Percentiles rank a stretch among this genome's conserved stretches.
Evolutionary conservation across 2,797 vertebrate species (phyloP).

Genomic region (Rhynchotus rufescens): DNA sequence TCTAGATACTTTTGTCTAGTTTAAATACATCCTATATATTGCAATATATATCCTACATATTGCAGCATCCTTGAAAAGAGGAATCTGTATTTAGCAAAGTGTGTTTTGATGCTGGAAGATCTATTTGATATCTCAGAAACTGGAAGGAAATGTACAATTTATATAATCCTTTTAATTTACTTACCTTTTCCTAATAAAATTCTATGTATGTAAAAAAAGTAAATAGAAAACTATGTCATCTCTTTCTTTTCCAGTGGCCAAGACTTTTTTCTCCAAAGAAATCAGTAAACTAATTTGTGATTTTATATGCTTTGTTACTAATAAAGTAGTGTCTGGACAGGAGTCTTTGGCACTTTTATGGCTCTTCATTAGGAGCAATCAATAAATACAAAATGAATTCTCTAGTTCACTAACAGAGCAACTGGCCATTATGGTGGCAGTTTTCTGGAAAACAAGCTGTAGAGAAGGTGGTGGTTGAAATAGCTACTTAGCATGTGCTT

Average conservation of each 20-base stretch:
- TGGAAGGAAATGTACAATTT: slow-evolving; percentile 29
- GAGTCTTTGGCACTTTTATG: slow-evolving; percentile 60
- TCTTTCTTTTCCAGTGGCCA: background rate
- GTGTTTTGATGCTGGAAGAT: slow-evolving; percentile 28
- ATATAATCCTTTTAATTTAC: slow-evolving; percentile 14
- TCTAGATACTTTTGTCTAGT: background rate
- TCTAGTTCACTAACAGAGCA: slow-evolving; percentile 33
- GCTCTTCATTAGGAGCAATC: slow-evolving; percentile 62
- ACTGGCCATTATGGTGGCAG: slow-evolving; percentile 15
- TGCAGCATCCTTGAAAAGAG: slow-evolving; percentile 6
- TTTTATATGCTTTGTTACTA: slow-evolving; percentile 52
- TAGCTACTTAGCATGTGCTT: slow-evolving; percentile 57
- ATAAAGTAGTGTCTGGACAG: slow-evolving; percentile 68
- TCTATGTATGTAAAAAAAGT: background rate
- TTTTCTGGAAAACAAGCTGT: slow-evolving; percentile 54
- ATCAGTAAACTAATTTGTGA: background rate
- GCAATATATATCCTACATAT: background rate
- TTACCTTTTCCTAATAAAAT: slow-evolving; percentile 7
- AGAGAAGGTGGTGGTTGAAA: slow-evolving; percentile 35
- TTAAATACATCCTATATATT: background rate
- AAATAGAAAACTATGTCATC: slow-evolving; percentile 20
- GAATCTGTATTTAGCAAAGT: background rate
- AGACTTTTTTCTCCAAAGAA: background rate
- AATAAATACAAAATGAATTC: slow-evolving; percentile 64
- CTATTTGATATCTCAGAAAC: slow-evolving; percentile 2